phyloP scores from a whole-genome alignment of 2,113 vertebrate genomes.

The Protobothrops mucrosquamatus region DNA sequence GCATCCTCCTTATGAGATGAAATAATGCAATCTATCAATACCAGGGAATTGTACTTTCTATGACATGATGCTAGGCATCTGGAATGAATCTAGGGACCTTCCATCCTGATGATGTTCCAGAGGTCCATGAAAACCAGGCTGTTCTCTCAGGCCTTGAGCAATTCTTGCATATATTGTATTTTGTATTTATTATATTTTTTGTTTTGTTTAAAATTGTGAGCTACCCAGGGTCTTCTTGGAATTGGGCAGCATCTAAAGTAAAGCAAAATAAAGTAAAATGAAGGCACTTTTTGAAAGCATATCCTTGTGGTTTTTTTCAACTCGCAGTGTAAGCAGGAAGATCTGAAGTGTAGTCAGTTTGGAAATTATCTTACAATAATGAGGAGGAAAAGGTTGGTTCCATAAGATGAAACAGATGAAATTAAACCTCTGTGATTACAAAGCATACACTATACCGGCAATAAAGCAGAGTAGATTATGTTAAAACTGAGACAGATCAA shows the following conservation, averaged over 20 bases:
- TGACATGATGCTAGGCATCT: neutral
- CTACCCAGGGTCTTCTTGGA: neutral
- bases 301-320: constrained; percentile 50
- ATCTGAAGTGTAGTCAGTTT: constrained; percentile 44
- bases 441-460: constrained; percentile 50
- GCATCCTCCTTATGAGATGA: neutral
- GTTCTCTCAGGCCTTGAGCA: neutral
- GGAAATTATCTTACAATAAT: constrained; percentile 42
- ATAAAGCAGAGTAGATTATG: constrained; percentile 44
- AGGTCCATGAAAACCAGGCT: neutral
- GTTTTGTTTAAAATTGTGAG: neutral
- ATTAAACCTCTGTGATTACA: constrained; percentile 51
- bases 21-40: neutral
- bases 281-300: constrained; percentile 50
- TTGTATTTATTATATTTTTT: neutral
- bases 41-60: neutral
- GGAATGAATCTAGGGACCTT: neutral
- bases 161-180: neutral
- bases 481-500: constrained; percentile 59
- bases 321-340: constrained; percentile 16
- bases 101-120: neutral
- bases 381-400: constrained; percentile 31
- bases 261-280: neutral
- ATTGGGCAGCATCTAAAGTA: neutral
- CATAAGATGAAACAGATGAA: constrained; percentile 37